Percentiles rank a stretch among this genome's conserved stretches.
These are phyloP conservation scores for Orchesella cincta DNA, from an alignment of 1,140 invertebrate species.

Conservation along the genomic window DNA sequence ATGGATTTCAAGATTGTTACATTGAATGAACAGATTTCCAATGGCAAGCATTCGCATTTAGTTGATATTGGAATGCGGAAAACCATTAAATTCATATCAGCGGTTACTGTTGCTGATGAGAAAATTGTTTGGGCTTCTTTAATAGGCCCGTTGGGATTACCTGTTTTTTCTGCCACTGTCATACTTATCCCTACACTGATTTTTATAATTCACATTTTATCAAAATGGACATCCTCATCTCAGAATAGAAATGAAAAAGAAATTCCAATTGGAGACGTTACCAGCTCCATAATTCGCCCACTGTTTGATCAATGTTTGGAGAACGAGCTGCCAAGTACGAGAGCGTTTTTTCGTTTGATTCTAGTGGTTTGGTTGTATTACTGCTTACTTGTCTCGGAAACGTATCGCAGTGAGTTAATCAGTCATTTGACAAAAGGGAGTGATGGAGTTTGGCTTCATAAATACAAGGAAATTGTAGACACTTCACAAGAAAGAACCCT, in stretches of 20 bases:
- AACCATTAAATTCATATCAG: neutral
- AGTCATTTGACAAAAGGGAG: neutral
- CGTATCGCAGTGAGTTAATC: neutral
- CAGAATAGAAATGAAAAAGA: neutral
- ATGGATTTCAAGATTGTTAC: neutral
- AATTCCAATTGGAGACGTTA: neutral
- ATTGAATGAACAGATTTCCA: neutral
- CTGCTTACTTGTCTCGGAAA: slow-evolving; percentile 18
- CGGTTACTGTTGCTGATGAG: neutral
- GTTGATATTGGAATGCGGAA: neutral
- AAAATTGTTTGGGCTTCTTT: neutral
- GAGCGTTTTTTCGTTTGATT: neutral
- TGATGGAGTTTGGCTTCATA: neutral
- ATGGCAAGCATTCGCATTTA: neutral
- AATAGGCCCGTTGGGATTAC: neutral
- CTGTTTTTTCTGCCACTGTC: neutral
- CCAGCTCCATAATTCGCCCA: neutral
- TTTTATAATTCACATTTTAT: neutral
- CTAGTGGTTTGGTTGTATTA: slow-evolving; percentile 16
- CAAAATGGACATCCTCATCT: neutral
- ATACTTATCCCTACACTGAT: neutral
- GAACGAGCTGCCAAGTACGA: slow-evolving; percentile 11
- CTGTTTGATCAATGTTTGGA: slow-evolving; percentile 2
- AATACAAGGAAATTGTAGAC: neutral
- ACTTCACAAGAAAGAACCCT: neutral